phyloP scores from a whole-genome alignment of 2,113 vertebrate species.

The Clupea harengus region DNA sequence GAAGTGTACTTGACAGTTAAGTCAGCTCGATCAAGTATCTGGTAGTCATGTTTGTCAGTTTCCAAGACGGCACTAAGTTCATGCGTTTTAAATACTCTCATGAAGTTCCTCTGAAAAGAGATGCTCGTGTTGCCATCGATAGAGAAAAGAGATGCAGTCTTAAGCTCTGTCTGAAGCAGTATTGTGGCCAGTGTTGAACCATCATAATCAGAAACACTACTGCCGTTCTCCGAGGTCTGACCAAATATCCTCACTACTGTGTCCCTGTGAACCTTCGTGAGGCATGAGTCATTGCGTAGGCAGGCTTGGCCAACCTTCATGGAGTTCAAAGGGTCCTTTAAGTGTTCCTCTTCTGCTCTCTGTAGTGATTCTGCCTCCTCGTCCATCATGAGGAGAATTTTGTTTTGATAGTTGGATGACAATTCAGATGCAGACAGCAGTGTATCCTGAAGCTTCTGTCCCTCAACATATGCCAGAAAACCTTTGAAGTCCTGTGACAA shows the following conservation, averaged over 20 bases:
- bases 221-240: slow-evolving; percentile 34
- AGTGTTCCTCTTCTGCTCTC: slow-evolving; percentile 46
- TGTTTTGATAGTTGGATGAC: slow-evolving; percentile 40
- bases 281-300: slow-evolving; percentile 37
- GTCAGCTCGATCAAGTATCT: slow-evolving; percentile 16
- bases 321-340: slow-evolving; percentile 48
- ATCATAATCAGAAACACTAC: slow-evolving; percentile 43
- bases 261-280: slow-evolving; percentile 18
- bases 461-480: slow-evolving; percentile 29
- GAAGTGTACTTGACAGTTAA: slow-evolving; percentile 17
- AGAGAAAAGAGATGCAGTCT: slow-evolving; percentile 35
- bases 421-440: slow-evolving; percentile 46
- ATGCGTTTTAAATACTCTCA: slow-evolving; percentile 23
- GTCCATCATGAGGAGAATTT: slow-evolving; percentile 51
- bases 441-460: slow-evolving; percentile 28
- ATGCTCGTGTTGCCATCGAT: slow-evolving; percentile 43
- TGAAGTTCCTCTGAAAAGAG: slow-evolving; percentile 39
- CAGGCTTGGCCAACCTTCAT: slow-evolving; percentile 33
- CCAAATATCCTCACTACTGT: slow-evolving; percentile 50
- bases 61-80: slow-evolving; percentile 45
- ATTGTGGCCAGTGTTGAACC: slow-evolving; percentile 43
- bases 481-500: slow-evolving; percentile 27
- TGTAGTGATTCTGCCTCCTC: slow-evolving; percentile 31
- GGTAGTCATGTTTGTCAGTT: slow-evolving; percentile 39
- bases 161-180: slow-evolving; percentile 35